A percentile compares a stretch with the other conserved stretches of the same genome.
Evolutionary conservation across 2,113 vertebrate species (phyloP).

Genomic region (Sardina pilchardus): DNA sequence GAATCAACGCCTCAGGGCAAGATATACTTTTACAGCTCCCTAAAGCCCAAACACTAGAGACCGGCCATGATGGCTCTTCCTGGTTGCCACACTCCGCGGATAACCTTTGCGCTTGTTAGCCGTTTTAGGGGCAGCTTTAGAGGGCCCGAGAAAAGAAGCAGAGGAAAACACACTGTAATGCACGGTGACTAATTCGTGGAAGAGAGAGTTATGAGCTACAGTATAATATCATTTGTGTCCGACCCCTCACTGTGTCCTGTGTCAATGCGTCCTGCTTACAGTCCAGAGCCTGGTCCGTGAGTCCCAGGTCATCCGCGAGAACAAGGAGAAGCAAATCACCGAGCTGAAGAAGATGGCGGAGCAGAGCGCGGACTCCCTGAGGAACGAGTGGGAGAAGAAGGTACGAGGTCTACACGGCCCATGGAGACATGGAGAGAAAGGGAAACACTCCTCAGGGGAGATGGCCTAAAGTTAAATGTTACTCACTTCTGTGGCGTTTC

Average conservation of each 20-base stretch:
- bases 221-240: neutral
- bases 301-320: constrained; percentile 85
- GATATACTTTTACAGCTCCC: neutral
- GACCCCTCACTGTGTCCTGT: neutral
- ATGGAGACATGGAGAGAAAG: neutral
- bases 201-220: neutral
- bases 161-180: neutral
- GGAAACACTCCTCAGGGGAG: neutral
- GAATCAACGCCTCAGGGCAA: neutral
- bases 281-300: constrained; percentile 90
- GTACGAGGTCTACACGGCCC: constrained; percentile 62
- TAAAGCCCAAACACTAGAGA: neutral
- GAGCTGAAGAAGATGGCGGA: constrained; percentile 92
- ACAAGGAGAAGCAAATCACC: constrained; percentile 89
- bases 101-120: neutral
- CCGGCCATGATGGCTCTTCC: neutral
- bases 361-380: constrained; percentile 82
- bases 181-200: neutral
- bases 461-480: neutral
- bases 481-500: neutral
- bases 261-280: constrained; percentile 55
- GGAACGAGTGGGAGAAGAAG: constrained; percentile 94
- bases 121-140: neutral
- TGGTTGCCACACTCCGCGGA: neutral
- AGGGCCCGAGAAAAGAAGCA: neutral